Percentiles rank a stretch among this genome's conserved stretches.
These are phyloP conservation scores for Austrofundulus limnaeus DNA, from an alignment of 2,113 vertebrate species.

Conservation along the genomic window DNA sequence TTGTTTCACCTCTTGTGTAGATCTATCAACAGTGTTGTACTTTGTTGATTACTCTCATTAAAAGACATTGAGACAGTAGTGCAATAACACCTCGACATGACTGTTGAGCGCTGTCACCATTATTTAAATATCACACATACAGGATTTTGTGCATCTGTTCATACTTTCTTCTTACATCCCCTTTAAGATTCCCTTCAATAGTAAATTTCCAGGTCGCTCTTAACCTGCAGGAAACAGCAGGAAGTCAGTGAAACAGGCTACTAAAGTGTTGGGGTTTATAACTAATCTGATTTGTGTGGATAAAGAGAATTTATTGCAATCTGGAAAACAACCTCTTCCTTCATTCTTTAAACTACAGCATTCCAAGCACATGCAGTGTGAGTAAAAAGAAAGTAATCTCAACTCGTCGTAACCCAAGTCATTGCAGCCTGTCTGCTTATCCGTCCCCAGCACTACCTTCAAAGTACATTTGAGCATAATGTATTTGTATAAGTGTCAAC, in stretches of 20 bases:
- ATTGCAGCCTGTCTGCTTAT: constrained; percentile 55
- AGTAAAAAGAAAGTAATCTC: constrained; percentile 35
- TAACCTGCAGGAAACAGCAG: constrained; percentile 22
- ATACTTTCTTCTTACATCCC: constrained; percentile 49
- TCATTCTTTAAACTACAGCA: constrained; percentile 46
- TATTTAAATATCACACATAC: constrained; percentile 48
- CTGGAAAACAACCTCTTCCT: constrained; percentile 36
- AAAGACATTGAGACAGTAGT: constrained; percentile 77
- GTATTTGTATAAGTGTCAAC: constrained; percentile 72
- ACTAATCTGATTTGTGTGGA: constrained; percentile 14
- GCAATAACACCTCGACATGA: constrained; percentile 73
- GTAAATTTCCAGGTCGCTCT: constrained; percentile 45
- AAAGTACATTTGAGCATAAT: constrained; percentile 65
- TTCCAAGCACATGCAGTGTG: constrained; percentile 50
- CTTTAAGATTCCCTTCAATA: constrained; percentile 55
- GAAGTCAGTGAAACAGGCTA: constrained; percentile 18
- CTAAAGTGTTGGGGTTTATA: constrained; percentile 23
- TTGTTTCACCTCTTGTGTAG: constrained; percentile 71
- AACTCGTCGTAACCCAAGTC: constrained; percentile 18
- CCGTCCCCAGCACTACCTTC: constrained; percentile 62
- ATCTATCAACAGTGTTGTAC: constrained; percentile 73
- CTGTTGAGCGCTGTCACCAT: constrained; percentile 62
- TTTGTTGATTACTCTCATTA: constrained; percentile 72
- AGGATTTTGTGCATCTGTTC: constrained; percentile 56
- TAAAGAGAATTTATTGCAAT: constrained; percentile 30